Percentiles rank a stretch among this genome's conserved stretches.
These are phyloP conservation scores for Drosophila pachea DNA, from an alignment of 1,140 invertebrate species.

Conservation along the genomic window DNA sequence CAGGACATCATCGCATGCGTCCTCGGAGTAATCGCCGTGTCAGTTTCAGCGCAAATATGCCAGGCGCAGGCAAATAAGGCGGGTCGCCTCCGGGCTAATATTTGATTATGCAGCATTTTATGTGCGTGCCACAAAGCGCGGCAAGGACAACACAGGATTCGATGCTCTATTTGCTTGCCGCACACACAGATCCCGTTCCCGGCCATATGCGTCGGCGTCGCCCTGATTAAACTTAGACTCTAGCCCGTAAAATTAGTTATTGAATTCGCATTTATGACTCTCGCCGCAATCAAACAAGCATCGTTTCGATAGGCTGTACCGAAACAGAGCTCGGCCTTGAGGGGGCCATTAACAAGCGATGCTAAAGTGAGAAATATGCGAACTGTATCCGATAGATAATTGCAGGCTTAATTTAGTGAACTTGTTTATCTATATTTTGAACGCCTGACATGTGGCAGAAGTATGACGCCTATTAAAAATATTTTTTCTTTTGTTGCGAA, in stretches of 20 bases:
- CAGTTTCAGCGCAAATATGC: constrained; percentile 68
- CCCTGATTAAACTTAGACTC: constrained; percentile 57
- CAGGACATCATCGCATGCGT: constrained; percentile 42
- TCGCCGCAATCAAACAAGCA: constrained; percentile 24
- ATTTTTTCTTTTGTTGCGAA: too few relatives aligned
- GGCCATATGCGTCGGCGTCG: neutral
- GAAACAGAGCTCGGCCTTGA: neutral
- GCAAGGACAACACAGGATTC: constrained; percentile 10
- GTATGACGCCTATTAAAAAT: too few relatives aligned
- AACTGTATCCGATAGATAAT: too few relatives aligned
- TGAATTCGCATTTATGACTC: constrained; percentile 25
- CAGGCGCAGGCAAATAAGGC: constrained; percentile 63
- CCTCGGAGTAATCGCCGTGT: constrained; percentile 43
- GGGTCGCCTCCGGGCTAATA: constrained; percentile 51
- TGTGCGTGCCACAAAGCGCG: constrained; percentile 41
- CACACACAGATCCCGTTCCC: neutral
- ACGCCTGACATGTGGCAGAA: too few relatives aligned
- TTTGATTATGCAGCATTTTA: constrained; percentile 75
- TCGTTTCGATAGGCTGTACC: constrained; percentile 17
- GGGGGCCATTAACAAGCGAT: too few relatives aligned
- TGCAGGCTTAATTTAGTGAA: too few relatives aligned
- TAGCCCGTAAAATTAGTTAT: constrained; percentile 36
- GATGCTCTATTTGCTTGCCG: constrained; percentile 39
- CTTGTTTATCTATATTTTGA: too few relatives aligned
- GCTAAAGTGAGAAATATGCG: too few relatives aligned